Percentiles rank a stretch among this genome's conserved stretches.
These are phyloP conservation scores for Arge pagana DNA, from an alignment of 2,888 invertebrate genomes.

Conservation along the genomic window DNA sequence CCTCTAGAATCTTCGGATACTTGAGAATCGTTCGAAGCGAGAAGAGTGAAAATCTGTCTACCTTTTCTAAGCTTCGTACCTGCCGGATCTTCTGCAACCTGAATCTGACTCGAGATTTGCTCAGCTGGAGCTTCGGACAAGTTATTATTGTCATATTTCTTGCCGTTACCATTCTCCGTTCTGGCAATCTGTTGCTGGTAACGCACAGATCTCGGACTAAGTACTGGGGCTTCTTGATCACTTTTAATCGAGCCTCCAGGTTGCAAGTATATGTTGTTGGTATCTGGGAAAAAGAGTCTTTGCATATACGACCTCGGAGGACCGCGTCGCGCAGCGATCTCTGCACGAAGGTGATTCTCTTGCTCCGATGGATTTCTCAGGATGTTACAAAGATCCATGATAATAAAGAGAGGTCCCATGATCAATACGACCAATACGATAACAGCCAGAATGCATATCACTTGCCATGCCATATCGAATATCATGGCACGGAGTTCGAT, in stretches of 20 bases:
- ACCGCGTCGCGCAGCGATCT: conserved; percentile 28
- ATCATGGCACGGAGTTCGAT: conserved; percentile 17
- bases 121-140: not conserved
- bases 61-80: conserved; percentile 30
- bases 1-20: conserved; percentile 25
- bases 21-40: conserved; percentile 12
- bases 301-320: conserved; percentile 34
- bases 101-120: not conserved
- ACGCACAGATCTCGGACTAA: conserved; percentile 18
- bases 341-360: conserved; percentile 40
- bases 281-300: conserved; percentile 36
- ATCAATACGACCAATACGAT: conserved; percentile 26
- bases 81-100: not conserved
- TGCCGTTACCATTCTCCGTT: conserved; percentile 7
- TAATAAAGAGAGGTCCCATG: conserved; percentile 32
- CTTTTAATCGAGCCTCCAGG: conserved; percentile 31
- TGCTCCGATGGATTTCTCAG: conserved; percentile 44
- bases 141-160: not conserved
- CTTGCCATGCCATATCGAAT: conserved; percentile 40
- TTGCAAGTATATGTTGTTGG: conserved; percentile 37
- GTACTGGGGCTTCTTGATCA: conserved; percentile 8
- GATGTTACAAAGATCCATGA: conserved; percentile 33
- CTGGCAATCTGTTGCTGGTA: conserved; percentile 14
- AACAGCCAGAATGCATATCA: conserved; percentile 35
- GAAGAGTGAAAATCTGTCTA: conserved; percentile 36